These are phyloP conservation scores for Scaptomyza flava DNA, from an alignment of 2,888 invertebrate genomes.

Conservation along the genomic window DNA sequence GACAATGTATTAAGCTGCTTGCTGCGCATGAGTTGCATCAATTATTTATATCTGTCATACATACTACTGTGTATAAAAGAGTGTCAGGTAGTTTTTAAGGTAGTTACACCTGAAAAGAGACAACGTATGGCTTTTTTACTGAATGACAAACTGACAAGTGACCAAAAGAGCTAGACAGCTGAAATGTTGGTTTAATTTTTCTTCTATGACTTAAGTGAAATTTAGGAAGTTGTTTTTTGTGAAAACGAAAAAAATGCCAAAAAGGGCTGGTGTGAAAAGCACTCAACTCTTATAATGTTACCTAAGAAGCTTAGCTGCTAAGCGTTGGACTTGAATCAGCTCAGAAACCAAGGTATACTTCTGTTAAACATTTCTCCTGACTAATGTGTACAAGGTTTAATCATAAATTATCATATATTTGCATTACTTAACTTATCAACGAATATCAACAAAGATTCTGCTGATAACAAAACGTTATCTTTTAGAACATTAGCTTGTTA, in stretches of 20 bases:
- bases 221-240: not conserved
- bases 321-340: too few relatives aligned
- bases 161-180: not conserved
- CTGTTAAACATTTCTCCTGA: too few relatives aligned
- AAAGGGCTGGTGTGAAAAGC: not conserved
- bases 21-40: constrained; percentile 48
- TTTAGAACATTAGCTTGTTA: constrained; percentile 13
- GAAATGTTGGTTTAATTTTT: not conserved
- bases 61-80: not conserved
- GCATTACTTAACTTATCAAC: constrained; percentile 2
- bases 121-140: not conserved
- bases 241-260: too few relatives aligned
- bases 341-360: not conserved
- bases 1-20: constrained; percentile 24
- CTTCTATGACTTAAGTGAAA: not conserved
- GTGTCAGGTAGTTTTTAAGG: not conserved
- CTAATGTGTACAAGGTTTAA: not conserved
- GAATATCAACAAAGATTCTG: not conserved
- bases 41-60: constrained; percentile 9
- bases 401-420: constrained; percentile 13
- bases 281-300: not conserved
- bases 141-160: too few relatives aligned
- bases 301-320: too few relatives aligned
- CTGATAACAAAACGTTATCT: constrained; percentile 37
- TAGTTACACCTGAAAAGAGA: not conserved